Evolutionary conservation across 2,797 vertebrate species (phyloP).

Genomic region (Masticophis lateralis): DNA sequence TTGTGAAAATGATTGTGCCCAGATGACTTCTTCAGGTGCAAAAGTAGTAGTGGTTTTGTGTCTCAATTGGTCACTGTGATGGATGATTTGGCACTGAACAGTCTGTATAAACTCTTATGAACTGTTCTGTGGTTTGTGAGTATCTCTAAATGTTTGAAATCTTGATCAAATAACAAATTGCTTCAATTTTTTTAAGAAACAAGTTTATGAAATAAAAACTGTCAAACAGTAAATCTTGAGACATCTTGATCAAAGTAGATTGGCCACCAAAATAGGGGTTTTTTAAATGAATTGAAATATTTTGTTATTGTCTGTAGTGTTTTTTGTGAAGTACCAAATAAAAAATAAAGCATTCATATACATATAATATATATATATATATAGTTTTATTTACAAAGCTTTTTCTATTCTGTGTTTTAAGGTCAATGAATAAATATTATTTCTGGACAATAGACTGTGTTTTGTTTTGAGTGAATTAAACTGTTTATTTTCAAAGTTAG

Average conservation of each 20-base stretch:
- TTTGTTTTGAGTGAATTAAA: constrained; percentile 60
- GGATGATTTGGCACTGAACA: constrained; percentile 56
- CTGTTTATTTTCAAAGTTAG: not conserved
- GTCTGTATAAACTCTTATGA: constrained; percentile 67
- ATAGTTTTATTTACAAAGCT: constrained; percentile 79
- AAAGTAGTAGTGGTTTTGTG: constrained; percentile 5
- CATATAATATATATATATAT: constrained; percentile 69
- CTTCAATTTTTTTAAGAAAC: constrained; percentile 71
- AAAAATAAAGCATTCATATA: constrained; percentile 74
- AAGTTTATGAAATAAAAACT: constrained; percentile 59
- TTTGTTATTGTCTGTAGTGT: constrained; percentile 82
- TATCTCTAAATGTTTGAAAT: constrained; percentile 72
- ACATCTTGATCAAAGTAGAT: constrained; percentile 63
- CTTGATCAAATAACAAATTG: constrained; percentile 61
- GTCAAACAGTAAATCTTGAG: constrained; percentile 54
- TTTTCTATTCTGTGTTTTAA: constrained; percentile 76
- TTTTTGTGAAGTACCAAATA: constrained; percentile 76
- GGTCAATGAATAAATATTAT: constrained; percentile 77
- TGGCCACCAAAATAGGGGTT: constrained; percentile 66
- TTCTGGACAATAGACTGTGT: constrained; percentile 69
- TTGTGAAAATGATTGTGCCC: constrained; percentile 7
- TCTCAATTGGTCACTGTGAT: constrained; percentile 29
- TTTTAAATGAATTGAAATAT: constrained; percentile 78
- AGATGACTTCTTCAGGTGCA: constrained; percentile 1
- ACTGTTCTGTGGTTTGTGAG: constrained; percentile 73